A percentile compares a stretch with the other conserved stretches of the same genome.
Evolutionary conservation across 2,113 vertebrate species (phyloP).

Genomic region (Rallus limicola): DNA sequence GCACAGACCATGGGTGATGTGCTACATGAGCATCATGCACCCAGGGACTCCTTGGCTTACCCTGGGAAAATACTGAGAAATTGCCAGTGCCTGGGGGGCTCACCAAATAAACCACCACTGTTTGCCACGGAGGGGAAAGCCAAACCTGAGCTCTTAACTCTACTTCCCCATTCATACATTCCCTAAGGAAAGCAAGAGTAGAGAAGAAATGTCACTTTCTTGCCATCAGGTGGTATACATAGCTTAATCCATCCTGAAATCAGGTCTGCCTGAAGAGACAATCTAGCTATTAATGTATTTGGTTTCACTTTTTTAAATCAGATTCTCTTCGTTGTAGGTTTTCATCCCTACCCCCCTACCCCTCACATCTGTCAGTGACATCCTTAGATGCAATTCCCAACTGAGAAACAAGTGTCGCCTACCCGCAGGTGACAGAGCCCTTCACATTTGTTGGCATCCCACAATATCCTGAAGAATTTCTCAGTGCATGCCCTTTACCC

Average conservation of each 20-base stretch:
- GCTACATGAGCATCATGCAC: accelerated
- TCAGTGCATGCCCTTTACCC: background rate
- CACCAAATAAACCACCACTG: background rate
- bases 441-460: background rate
- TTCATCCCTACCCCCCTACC: background rate
- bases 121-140: background rate
- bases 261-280: background rate
- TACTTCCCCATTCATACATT: background rate
- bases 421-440: background rate
- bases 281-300: background rate
- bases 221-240: background rate
- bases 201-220: background rate
- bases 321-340: background rate
- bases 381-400: background rate
- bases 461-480: background rate
- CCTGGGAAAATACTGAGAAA: background rate
- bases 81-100: background rate
- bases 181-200: background rate
- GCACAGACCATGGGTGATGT: background rate
- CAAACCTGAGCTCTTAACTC: background rate
- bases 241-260: background rate
- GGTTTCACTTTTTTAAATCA: background rate
- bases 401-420: background rate
- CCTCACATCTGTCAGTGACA: background rate
- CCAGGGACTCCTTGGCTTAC: background rate